Conservation (phyloP, 35 echinoderm and acorn worm species). For the Heliocidaris erythrogramma region DNA sequence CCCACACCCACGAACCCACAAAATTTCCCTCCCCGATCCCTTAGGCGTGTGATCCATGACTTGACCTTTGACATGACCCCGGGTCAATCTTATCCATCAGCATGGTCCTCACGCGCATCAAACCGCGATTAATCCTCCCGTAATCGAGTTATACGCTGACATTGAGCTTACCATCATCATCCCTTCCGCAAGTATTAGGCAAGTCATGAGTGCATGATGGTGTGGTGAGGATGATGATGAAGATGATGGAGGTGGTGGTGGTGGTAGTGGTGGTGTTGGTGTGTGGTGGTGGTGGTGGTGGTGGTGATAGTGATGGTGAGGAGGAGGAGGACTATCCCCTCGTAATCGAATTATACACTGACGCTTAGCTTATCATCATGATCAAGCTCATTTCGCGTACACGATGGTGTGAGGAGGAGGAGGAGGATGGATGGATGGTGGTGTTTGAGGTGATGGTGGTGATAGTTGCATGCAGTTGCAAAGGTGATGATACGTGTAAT, state of each 20-base stretch:
- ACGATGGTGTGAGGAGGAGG: not conserved
- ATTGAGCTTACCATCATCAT: not conserved
- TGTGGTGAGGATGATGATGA: not conserved
- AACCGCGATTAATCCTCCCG: not conserved
- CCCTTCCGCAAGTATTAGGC: not conserved
- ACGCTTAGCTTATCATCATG: not conserved
- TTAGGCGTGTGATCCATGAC: not conserved
- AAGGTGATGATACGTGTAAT: not conserved
- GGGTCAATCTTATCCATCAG: slow-evolving; percentile 9
- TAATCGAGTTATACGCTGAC: not conserved
- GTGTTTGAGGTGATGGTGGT: no score
- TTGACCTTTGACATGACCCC: slow-evolving; percentile 22
- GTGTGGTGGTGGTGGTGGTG: no score
- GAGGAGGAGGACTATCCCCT: not conserved
- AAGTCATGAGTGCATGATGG: not conserved
- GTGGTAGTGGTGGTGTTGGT: no score
- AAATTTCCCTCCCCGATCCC: not conserved
- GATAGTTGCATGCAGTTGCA: not conserved
- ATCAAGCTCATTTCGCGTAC: not conserved
- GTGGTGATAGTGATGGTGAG: not conserved
- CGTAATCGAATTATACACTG: not conserved
- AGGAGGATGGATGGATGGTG: not conserved
- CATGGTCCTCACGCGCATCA: slow-evolving; percentile 17
- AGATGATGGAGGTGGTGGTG: not conserved
- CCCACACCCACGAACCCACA: no score